Conservation (phyloP, 2,797 vertebrate genomes). For the Amblyraja radiata region DNA sequence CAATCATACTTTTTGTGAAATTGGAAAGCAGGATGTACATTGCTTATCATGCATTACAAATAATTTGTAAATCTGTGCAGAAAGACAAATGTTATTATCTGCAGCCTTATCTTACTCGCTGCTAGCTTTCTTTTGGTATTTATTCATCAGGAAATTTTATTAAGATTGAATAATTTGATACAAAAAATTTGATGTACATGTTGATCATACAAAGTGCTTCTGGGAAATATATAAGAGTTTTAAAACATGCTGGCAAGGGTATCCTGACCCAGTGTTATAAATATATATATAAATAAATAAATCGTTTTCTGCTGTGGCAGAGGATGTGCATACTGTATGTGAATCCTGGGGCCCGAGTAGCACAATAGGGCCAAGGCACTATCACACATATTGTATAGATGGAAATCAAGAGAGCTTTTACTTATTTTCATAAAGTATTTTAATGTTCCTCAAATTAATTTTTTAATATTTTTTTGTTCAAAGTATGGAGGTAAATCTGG, state of each 20-base stretch:
- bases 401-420: conserved; percentile 98
- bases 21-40: conserved; percentile 64
- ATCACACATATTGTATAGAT: conserved; percentile 96
- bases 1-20: conserved; percentile 63
- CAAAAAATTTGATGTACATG: conserved; percentile 83
- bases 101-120: conserved; percentile 73
- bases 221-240: conserved; percentile 70
- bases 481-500: conserved; percentile 64
- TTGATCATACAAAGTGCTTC: conserved; percentile 71
- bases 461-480: conserved; percentile 65
- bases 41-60: conserved; percentile 65
- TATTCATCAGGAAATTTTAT: conserved; percentile 92
- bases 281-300: conserved; percentile 50
- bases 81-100: conserved; percentile 74
- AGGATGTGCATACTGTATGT: conserved; percentile 77
- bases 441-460: conserved; percentile 82
- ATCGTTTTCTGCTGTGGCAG: conserved; percentile 83
- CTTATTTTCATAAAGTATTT: conserved; percentile 99
- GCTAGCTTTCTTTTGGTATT: conserved; percentile 80
- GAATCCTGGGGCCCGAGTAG: conserved; percentile 75
- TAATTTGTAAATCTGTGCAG: conserved; percentile 60
- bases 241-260: conserved; percentile 66
- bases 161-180: conserved; percentile 98
- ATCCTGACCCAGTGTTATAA: conserved; percentile 67
- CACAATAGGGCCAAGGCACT: conserved; percentile 87